These are phyloP conservation scores for Euleptes europaea DNA, from an alignment of 2,113 vertebrate genomes.

Conservation along the genomic window DNA sequence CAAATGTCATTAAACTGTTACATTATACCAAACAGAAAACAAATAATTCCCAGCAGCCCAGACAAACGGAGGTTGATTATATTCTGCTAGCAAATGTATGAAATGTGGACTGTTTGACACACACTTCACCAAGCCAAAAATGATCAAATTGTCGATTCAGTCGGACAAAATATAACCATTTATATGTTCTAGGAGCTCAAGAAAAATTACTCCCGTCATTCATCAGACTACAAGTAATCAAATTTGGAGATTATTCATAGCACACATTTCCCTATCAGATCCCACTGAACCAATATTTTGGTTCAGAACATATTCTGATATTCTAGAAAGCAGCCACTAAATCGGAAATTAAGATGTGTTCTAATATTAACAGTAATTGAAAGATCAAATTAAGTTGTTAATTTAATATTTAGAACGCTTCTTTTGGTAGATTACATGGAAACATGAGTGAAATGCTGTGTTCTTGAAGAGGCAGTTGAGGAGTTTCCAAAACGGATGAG, in stretches of 20 bases:
- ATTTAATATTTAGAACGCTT: not conserved
- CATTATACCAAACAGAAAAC: constrained; percentile 27
- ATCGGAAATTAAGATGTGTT: not conserved
- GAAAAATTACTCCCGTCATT: constrained; percentile 6
- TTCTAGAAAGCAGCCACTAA: not conserved
- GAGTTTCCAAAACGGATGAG: too few species aligned
- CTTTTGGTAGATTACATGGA: not conserved
- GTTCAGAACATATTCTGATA: not conserved
- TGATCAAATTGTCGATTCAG: constrained; percentile 5
- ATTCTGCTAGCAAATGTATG: not conserved
- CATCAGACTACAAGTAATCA: constrained; percentile 7
- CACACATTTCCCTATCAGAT: not conserved
- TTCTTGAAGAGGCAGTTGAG: not conserved
- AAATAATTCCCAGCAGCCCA: constrained; percentile 8
- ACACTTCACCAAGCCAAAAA: not conserved
- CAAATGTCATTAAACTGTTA: not conserved
- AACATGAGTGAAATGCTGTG: not conserved
- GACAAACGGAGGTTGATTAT: not conserved
- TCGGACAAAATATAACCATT: not conserved
- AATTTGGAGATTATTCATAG: constrained; percentile 4
- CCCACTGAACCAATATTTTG: not conserved
- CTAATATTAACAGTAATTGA: not conserved
- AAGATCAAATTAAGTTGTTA: constrained; percentile 1
- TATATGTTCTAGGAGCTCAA: not conserved
- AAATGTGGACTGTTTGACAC: constrained; percentile 1